These are phyloP conservation scores for Apotomis turbidana DNA, from an alignment of 2,888 invertebrate species.

Conservation along the genomic window DNA sequence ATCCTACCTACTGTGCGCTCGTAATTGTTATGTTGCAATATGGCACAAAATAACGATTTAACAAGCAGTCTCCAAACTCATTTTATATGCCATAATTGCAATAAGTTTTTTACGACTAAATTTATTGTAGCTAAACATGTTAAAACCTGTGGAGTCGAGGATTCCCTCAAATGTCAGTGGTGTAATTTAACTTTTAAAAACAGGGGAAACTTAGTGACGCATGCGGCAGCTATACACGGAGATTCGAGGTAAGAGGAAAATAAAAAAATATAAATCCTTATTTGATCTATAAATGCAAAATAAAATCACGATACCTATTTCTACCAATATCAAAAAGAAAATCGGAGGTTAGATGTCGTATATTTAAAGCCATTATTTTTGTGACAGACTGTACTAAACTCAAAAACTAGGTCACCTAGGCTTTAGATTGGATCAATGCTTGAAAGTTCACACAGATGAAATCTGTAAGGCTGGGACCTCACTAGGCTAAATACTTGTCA, in stretches of 20 bases:
- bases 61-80: slow-evolving; percentile 38
- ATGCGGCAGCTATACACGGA: slow-evolving; percentile 50
- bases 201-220: slow-evolving; percentile 50
- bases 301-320: no score
- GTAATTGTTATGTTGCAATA: slow-evolving; percentile 43
- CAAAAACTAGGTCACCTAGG: no score
- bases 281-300: no score
- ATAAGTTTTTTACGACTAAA: slow-evolving; percentile 22
- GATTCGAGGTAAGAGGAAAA: slow-evolving; percentile 45
- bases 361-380: no score
- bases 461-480: no score
- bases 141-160: slow-evolving; percentile 18
- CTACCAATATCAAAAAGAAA: no score
- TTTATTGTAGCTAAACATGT: slow-evolving; percentile 35
- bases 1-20: background rate
- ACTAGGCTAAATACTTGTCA: no score
- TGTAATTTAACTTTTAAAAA: slow-evolving; percentile 53
- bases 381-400: no score
- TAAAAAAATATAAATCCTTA: no score
- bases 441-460: no score
- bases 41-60: slow-evolving; percentile 38
- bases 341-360: no score
- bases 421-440: no score
- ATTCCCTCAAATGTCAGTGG: slow-evolving; percentile 47
- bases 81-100: slow-evolving; percentile 44